A percentile compares a stretch with the other conserved stretches of the same genome.
These are phyloP conservation scores for Gisinianus flammeolus DNA, from an alignment of 2,888 invertebrate species.

Conservation along the genomic window DNA sequence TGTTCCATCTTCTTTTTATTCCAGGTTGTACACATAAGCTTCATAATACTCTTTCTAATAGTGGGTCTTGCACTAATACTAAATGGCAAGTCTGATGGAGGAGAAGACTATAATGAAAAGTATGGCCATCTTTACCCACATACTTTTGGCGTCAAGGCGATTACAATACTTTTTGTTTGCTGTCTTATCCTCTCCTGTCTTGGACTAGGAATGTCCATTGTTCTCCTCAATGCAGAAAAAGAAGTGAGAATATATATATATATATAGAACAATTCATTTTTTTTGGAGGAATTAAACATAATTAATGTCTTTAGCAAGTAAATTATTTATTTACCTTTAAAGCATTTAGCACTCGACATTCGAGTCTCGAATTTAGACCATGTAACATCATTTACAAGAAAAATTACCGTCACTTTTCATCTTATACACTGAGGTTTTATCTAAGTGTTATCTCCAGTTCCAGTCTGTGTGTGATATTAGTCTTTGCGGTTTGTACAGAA, in stretches of 20 bases:
- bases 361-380: not conserved
- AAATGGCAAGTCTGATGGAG: slow-evolving; percentile 17
- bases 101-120: slow-evolving; percentile 5
- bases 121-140: not conserved
- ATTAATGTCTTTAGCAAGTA: too few species aligned
- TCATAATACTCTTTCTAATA: slow-evolving; percentile 10
- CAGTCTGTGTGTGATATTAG: not conserved
- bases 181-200: slow-evolving; percentile 20
- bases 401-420: not conserved
- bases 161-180: slow-evolving; percentile 9
- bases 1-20: not conserved
- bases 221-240: slow-evolving; percentile 27
- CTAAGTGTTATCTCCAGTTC: not conserved
- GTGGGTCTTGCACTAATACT: not conserved
- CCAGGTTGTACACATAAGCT: slow-evolving; percentile 14
- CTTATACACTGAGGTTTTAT: not conserved
- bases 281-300: too few species aligned
- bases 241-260: not conserved
- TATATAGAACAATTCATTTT: not conserved
- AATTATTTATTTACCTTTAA: not conserved
- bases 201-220: slow-evolving; percentile 28
- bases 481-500: not conserved
- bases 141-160: slow-evolving; percentile 14
- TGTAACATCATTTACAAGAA: not conserved
- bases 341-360: not conserved